phyloP scores from a whole-genome alignment of 2,797 vertebrate genomes.

The Poeciliopsis paucimaculata region DNA sequence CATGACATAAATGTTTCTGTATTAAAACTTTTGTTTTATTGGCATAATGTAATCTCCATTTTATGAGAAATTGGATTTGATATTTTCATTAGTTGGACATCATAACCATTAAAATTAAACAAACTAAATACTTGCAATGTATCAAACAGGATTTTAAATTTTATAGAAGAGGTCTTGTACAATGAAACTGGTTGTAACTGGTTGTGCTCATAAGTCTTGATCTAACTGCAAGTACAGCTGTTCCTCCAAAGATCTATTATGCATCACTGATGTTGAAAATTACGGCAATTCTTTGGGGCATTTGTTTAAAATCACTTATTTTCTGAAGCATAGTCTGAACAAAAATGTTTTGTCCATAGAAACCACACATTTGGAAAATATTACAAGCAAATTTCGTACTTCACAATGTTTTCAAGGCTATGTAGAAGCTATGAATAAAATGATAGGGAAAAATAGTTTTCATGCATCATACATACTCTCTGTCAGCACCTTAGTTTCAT shows the following conservation, averaged over 20 bases:
- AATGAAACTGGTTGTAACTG: neutral
- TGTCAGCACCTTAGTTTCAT: conserved; percentile 63
- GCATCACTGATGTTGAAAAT: neutral
- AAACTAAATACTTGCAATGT: neutral
- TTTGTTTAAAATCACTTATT: neutral
- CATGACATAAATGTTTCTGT: neutral
- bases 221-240: neutral
- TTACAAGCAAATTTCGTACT: neutral
- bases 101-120: neutral
- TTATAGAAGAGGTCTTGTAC: neutral
- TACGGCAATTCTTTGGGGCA: neutral
- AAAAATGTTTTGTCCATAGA: neutral
- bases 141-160: neutral
- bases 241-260: neutral
- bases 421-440: neutral
- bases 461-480: conserved; percentile 34
- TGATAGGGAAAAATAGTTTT: neutral
- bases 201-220: neutral
- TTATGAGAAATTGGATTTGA: neutral
- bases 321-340: neutral
- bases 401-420: neutral
- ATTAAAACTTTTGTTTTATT: neutral
- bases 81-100: neutral
- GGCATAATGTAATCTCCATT: neutral
- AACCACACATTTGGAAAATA: neutral